Base-by-base conservation (phyloP, 2,888 invertebrate species). In the Drosophila stalkeri region DNA sequence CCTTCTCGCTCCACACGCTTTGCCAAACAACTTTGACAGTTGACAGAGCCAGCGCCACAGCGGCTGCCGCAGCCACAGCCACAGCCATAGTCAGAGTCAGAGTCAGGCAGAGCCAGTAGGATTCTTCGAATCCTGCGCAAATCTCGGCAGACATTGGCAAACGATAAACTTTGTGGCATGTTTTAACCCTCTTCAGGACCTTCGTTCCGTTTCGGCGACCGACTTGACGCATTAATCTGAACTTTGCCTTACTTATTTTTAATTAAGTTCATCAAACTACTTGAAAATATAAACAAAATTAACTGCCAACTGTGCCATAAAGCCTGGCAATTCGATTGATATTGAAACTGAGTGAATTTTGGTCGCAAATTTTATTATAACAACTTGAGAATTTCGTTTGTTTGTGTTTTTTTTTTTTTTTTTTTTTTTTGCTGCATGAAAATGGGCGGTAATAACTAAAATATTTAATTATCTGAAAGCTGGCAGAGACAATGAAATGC, bases 231-330 rank as follows among this genome's bases (percentile, higher is more conserved):
- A 75, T 88, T 89, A 88, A 90, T 89, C 83, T 82, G 71, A 79
- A 86, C 71, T 84, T 86, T 81, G 77, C 51, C 66, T 84, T 83
- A 81, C 72, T 86, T 80, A 90, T 90, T 84, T 86, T 86, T 89
- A 86, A 86, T 86, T 89, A 90, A 81, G 87, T 86, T 87, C 87
- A 76, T 76, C 74, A 86, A 89, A 90, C 89, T 89, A 89, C 76
- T 84, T 81, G 60, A 75, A 76, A 83, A 90, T 79, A 79, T 86
- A 75, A 86, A 83, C 87, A 86, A 86, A 83, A 81, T 86, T 74
- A 88, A 72, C 80, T 77, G 71, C 23, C 72, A 55, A 41, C 72
- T 59, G 37, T 27, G 35, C n/a, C 51, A 47, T 41, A 23, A 55
- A 9, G 23, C 18, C 63, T 9, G 4, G 16, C 12, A 44, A 46